These are phyloP conservation scores for Acipenser oxyrinchus DNA, from an alignment of 2,797 vertebrate species.

Conservation along the genomic window DNA sequence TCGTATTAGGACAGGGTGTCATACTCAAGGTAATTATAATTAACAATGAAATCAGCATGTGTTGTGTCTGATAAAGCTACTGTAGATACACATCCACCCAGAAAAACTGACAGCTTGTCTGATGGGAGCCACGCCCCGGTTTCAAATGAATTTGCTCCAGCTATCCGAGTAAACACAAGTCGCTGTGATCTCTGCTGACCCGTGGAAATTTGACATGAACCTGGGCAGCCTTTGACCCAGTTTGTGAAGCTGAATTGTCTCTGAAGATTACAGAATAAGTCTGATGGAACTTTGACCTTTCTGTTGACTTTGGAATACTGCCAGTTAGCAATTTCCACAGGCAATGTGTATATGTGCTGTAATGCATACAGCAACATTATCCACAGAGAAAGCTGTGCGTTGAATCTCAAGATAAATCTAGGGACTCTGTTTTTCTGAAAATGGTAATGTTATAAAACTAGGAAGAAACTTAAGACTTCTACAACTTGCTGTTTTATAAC, in stretches of 20 bases:
- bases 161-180: constrained; percentile 13
- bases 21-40: too few species aligned
- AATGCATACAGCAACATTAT: constrained; percentile 13
- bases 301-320: constrained; percentile 48
- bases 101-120: too few species aligned
- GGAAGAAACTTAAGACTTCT: too few species aligned
- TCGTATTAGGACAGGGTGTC: too few species aligned
- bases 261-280: constrained; percentile 39
- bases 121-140: constrained; percentile 26
- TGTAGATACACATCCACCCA: too few species aligned
- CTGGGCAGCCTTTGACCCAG: constrained; percentile 51
- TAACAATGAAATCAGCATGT: too few species aligned
- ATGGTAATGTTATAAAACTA: too few species aligned
- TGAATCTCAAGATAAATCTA: too few species aligned
- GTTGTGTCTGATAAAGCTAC: too few species aligned
- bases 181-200: constrained; percentile 40
- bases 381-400: too few species aligned
- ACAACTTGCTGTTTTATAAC: too few species aligned
- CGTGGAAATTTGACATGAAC: constrained; percentile 47
- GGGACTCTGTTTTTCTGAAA: too few species aligned
- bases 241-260: constrained; percentile 42
- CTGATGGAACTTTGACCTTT: constrained; percentile 43
- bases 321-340: constrained; percentile 49
- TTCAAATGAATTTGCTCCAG: constrained; percentile 39
- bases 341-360: constrained; percentile 29